These are phyloP conservation scores for Drosophila subsilvestris DNA, from an alignment of 2,888 invertebrate genomes.

Conservation along the genomic window DNA sequence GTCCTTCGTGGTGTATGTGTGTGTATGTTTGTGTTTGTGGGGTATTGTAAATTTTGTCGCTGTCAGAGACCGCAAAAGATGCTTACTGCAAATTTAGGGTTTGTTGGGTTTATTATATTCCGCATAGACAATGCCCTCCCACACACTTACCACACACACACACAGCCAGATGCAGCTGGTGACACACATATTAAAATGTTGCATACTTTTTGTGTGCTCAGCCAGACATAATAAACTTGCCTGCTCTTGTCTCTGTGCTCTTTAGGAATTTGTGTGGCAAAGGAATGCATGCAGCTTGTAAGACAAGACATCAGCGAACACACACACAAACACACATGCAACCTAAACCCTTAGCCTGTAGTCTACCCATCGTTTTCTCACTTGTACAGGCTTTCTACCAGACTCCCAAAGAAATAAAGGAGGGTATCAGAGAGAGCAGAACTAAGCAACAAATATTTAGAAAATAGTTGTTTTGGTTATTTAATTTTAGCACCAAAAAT, in stretches of 20 bases:
- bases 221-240: conserved; percentile 71
- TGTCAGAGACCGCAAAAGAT: conserved; percentile 61
- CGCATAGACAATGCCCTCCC: conserved; percentile 48
- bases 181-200: conserved; percentile 79
- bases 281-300: conserved; percentile 71
- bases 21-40: not conserved
- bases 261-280: conserved; percentile 54
- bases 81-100: conserved; percentile 54
- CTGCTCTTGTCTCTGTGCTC: conserved; percentile 28
- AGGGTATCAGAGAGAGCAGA: too few species aligned
- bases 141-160: conserved; percentile 39
- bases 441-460: too few species aligned
- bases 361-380: conserved; percentile 26
- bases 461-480: too few species aligned
- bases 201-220: conserved; percentile 60
- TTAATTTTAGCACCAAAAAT: too few species aligned
- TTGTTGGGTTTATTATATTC: conserved; percentile 62
- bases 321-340: not conserved
- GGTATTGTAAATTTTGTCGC: conserved; percentile 51
- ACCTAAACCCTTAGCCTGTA: not conserved
- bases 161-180: conserved; percentile 19
- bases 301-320: conserved; percentile 57
- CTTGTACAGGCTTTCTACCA: not conserved
- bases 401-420: too few species aligned
- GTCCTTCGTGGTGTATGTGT: not conserved